Conservation (phyloP, 2,797 vertebrate species). For the Neomorphus geoffroyi region DNA sequence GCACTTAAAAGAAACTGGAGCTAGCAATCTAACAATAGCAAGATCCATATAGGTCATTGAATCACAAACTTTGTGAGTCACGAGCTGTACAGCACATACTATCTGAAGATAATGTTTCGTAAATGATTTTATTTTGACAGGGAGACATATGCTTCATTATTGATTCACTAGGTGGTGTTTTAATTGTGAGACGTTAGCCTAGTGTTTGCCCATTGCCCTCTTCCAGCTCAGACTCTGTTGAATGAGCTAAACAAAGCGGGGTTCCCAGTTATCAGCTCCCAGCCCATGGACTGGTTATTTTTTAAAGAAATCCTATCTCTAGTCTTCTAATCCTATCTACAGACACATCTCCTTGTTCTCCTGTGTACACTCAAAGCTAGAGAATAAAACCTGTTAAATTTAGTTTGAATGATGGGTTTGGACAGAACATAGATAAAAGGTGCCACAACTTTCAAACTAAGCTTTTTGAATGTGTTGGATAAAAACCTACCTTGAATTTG, state of each 20-base stretch:
- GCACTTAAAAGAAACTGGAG: conserved; percentile 45
- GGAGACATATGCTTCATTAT: conserved; percentile 12
- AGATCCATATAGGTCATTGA: conserved; percentile 49
- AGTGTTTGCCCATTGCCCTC: not conserved
- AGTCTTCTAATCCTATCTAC: not conserved
- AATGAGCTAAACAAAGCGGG: not conserved
- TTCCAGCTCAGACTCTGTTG: not conserved
- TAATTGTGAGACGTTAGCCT: not conserved
- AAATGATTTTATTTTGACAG: conserved; percentile 7
- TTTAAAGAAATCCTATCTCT: not conserved
- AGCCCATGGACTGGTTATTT: not conserved
- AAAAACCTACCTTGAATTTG: not conserved
- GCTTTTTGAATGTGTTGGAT: not conserved
- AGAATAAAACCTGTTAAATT: not conserved
- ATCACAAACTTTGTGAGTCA: conserved; percentile 35
- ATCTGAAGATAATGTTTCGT: conserved; percentile 16
- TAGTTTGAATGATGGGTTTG: not conserved
- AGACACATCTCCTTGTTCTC: not conserved
- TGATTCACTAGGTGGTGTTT: conserved; percentile 35
- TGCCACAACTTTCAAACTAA: not conserved
- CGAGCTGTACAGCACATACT: not conserved
- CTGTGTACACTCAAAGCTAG: not conserved
- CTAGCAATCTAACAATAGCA: conserved; percentile 36
- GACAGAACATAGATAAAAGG: not conserved
- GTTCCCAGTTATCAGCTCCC: not conserved